Conservation (phyloP, 2,113 vertebrate species). For the Deroptyus accipitrinus region DNA sequence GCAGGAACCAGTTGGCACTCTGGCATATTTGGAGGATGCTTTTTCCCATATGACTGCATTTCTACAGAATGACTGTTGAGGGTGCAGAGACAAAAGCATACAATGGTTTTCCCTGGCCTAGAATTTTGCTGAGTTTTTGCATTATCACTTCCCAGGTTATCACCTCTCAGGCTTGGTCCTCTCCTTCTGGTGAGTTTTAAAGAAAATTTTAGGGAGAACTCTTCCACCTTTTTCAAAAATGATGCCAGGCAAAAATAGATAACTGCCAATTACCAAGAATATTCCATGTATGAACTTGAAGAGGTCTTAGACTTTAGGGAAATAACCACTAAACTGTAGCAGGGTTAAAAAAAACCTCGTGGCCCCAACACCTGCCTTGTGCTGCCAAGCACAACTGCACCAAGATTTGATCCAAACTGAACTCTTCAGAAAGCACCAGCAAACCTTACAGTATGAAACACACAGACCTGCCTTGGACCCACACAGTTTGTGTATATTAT, state of each 20-base stretch:
- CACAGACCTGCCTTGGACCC: neutral
- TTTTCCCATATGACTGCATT: neutral
- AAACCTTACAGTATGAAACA: neutral
- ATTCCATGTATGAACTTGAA: neutral
- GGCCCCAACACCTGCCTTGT: neutral
- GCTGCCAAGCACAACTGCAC: neutral
- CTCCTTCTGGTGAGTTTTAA: neutral
- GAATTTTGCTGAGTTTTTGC: neutral
- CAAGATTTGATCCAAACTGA: neutral
- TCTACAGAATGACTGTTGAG: neutral
- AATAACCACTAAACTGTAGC: neutral
- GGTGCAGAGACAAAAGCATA: neutral
- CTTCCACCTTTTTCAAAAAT: neutral
- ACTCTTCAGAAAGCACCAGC: neutral
- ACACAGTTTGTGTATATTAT: neutral
- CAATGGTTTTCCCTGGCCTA: neutral
- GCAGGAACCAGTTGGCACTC: neutral
- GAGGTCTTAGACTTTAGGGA: neutral
- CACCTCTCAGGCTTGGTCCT: neutral
- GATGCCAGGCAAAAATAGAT: neutral
- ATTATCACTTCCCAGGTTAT: neutral
- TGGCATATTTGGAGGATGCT: neutral
- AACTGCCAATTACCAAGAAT: neutral
- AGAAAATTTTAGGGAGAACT: neutral
- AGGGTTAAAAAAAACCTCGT: rapidly evolving